Percentiles rank a stretch among this genome's conserved stretches.
Conservation (phyloP, 2,888 invertebrate genomes). For the Trachelus tabidus region DNA sequence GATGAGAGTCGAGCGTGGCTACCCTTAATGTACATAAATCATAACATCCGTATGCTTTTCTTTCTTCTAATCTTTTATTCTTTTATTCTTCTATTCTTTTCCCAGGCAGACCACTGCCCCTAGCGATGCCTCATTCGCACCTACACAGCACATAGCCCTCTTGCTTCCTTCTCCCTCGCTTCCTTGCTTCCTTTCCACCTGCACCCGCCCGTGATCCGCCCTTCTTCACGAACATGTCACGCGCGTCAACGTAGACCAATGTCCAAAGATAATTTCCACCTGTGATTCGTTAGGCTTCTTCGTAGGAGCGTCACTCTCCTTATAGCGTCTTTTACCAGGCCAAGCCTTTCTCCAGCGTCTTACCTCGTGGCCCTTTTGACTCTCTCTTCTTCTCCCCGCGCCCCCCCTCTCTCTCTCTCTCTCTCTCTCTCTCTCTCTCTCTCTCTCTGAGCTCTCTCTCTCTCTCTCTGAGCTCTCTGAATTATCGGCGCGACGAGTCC, state of each 20-base stretch:
- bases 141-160: background rate
- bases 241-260: conserved; percentile 17
- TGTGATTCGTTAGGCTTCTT: conserved; percentile 59
- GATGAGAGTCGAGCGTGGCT: conserved; percentile 33
- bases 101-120: conserved; percentile 65
- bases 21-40: conserved; percentile 35
- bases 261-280: conserved; percentile 61
- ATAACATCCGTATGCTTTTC: conserved; percentile 52
- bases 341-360: no score
- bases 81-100: conserved; percentile 42
- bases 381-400: no score
- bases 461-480: no score
- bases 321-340: no score
- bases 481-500: no score
- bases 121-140: conserved; percentile 60
- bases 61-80: conserved; percentile 25
- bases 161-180: background rate
- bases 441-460: no score
- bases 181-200: background rate
- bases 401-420: no score
- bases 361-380: no score
- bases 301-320: conserved; percentile 16
- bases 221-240: background rate
- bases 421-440: no score
- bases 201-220: background rate